Percentiles rank a stretch among this genome's conserved stretches.
Evolutionary conservation across 2,113 vertebrate genomes (phyloP).

Genomic region (Sceloporus tristichus): DNA sequence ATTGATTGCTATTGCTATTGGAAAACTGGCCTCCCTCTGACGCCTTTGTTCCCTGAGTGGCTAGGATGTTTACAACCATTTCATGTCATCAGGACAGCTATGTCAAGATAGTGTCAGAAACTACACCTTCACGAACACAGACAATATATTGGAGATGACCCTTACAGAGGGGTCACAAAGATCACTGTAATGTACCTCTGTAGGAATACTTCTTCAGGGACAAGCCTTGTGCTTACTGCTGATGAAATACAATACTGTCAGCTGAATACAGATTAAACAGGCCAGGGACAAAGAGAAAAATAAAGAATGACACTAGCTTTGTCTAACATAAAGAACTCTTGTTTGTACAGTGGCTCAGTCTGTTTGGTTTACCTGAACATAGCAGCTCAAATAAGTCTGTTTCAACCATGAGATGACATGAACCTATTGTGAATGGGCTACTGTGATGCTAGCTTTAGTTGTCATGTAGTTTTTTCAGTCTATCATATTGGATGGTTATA

Average conservation of each 20-base stretch:
- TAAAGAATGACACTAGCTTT: not conserved
- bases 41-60: not conserved
- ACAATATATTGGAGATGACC: not conserved
- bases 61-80: not conserved
- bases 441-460: not conserved
- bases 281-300: not conserved
- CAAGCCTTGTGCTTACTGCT: not conserved
- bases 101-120: not conserved
- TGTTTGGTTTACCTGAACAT: not conserved
- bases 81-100: not conserved
- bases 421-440: not conserved
- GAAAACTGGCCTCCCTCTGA: not conserved
- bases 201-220: not conserved
- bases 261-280: not conserved
- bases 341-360: not conserved
- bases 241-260: not conserved
- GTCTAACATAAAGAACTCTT: not conserved
- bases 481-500: not conserved
- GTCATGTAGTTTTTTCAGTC: not conserved
- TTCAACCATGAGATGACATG: not conserved
- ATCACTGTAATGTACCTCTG: not conserved
- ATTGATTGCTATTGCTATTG: too few relatives aligned
- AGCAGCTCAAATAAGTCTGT: not conserved
- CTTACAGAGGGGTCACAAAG: not conserved
- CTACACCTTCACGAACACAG: not conserved